Percentiles rank a stretch among this genome's conserved stretches.
Evolutionary conservation across 2,113 vertebrate species (phyloP).

Genomic region (Odobenus rosmarus): DNA sequence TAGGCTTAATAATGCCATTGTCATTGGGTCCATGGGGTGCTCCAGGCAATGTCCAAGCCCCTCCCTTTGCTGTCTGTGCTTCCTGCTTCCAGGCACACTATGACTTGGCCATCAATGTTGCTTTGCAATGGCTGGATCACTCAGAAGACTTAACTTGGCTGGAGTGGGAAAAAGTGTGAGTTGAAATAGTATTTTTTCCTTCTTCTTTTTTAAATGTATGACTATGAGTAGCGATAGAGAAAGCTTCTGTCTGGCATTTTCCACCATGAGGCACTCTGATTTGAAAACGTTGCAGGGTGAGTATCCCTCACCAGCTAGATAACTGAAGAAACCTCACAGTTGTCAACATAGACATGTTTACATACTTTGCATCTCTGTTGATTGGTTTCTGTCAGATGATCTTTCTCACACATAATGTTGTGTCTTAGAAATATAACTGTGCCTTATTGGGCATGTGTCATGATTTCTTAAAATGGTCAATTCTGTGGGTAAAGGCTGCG

Average conservation of each 20-base stretch:
- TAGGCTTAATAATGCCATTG: background rate
- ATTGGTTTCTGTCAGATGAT: background rate
- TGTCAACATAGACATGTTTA: background rate
- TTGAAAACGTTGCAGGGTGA: background rate
- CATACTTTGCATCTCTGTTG: background rate
- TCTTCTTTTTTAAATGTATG: background rate
- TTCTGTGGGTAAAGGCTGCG: background rate
- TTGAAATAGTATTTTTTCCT: background rate
- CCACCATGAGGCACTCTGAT: background rate
- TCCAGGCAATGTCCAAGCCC: fast-evolving
- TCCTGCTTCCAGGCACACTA: conserved; percentile 88
- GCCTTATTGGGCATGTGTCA: background rate
- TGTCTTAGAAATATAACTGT: background rate
- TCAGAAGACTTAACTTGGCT: conserved; percentile 79
- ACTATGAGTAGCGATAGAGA: background rate
- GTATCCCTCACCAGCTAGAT: background rate
- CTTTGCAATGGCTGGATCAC: conserved; percentile 88
- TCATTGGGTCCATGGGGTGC: background rate
- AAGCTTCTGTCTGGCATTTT: background rate
- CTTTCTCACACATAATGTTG: background rate
- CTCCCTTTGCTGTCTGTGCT: background rate
- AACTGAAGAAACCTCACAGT: background rate
- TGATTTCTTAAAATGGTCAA: background rate
- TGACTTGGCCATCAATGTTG: conserved; percentile 88
- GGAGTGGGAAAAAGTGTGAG: conserved; percentile 86